Percentiles rank a stretch among this genome's conserved stretches.
phyloP scores from a whole-genome alignment of 2,888 invertebrate genomes.

The Ectemnius lituratus region DNA sequence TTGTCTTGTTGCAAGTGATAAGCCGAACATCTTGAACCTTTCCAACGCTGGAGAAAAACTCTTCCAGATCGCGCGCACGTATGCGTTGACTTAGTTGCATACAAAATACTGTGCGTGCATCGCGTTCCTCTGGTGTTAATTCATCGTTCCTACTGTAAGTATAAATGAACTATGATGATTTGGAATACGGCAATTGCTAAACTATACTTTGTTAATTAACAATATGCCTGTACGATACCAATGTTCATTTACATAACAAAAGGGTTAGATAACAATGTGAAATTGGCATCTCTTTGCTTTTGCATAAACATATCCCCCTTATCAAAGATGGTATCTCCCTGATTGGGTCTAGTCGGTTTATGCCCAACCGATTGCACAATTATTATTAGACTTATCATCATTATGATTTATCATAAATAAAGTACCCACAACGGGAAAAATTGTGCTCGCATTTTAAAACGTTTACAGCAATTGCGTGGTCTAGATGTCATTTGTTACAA shows the following conservation, averaged over 20 bases:
- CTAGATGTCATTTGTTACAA: too few relatives aligned
- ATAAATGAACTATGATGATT: conserved; percentile 10
- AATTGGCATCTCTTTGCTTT: conserved; percentile 23
- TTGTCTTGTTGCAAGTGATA: conserved; percentile 99
- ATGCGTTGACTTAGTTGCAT: conserved; percentile 98
- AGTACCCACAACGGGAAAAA: too few relatives aligned
- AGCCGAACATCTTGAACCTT: conserved; percentile 98
- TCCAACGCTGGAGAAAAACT: conserved; percentile 99
- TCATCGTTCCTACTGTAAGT: conserved; percentile 78
- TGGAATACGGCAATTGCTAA: background rate
- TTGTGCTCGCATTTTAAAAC: too few relatives aligned
- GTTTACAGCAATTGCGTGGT: too few relatives aligned
- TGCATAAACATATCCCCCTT: conserved; percentile 62
- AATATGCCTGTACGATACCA: conserved; percentile 9
- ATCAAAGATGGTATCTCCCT: conserved; percentile 33
- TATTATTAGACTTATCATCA: too few relatives aligned
- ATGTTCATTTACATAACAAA: background rate
- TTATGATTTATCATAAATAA: too few relatives aligned
- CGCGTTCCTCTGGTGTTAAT: conserved; percentile 97
- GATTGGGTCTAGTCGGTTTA: conserved; percentile 62
- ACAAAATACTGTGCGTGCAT: conserved; percentile 98
- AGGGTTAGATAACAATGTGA: conserved; percentile 16
- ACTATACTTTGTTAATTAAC: conserved; percentile 8
- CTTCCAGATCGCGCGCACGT: conserved; percentile 95
- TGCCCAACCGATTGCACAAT: conserved; percentile 25